Evolutionary conservation across 2,888 invertebrate species (phyloP).

Genomic region (Agonopterix subpropinquella): DNA sequence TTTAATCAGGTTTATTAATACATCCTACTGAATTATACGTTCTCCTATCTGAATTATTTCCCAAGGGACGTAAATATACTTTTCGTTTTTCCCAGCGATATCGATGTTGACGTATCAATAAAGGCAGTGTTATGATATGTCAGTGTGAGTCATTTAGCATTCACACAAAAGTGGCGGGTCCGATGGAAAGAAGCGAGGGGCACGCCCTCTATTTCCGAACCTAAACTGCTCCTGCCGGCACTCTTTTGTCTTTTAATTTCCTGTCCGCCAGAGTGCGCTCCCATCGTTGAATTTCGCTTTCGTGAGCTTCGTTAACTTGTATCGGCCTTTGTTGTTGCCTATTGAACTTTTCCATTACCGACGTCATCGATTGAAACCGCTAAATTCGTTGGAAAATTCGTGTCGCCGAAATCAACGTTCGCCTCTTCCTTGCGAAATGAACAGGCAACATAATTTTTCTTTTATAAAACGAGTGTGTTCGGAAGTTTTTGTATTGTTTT

Average conservation of each 20-base stretch:
- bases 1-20: constrained; percentile 16
- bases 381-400: constrained; percentile 63
- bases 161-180: constrained; percentile 37
- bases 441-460: constrained; percentile 45
- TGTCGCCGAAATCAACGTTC: constrained; percentile 36
- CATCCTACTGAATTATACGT: not conserved
- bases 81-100: not conserved
- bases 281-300: constrained; percentile 66
- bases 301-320: constrained; percentile 71
- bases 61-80: not conserved
- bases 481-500: constrained; percentile 50
- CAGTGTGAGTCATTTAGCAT: constrained; percentile 25
- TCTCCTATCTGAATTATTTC: not conserved
- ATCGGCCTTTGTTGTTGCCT: constrained; percentile 68
- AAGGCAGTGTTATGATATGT: constrained; percentile 14
- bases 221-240: constrained; percentile 61
- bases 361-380: constrained; percentile 66
- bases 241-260: constrained; percentile 76
- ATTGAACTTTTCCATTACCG: constrained; percentile 73
- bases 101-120: constrained; percentile 9
- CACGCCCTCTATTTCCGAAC: constrained; percentile 64
- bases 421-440: constrained; percentile 35
- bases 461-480: constrained; percentile 51
- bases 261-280: constrained; percentile 62
- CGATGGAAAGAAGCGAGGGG: constrained; percentile 45